Percentiles rank a stretch among this genome's conserved stretches.
phyloP scores from a whole-genome alignment of 2,113 vertebrate genomes.

The Takifugu bimaculatus region DNA sequence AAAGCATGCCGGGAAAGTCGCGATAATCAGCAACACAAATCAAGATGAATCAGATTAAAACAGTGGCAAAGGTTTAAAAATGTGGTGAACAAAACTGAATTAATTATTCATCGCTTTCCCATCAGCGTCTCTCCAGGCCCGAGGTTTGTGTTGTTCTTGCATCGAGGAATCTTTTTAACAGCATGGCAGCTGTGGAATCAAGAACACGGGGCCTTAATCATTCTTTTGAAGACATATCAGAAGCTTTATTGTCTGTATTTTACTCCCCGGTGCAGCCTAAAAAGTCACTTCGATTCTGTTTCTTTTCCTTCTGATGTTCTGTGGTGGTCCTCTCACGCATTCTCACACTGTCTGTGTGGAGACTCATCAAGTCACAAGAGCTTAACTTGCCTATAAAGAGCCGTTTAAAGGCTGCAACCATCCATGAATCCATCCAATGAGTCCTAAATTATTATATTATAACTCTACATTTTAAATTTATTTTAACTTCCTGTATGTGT shows the following conservation, averaged over 20 bases:
- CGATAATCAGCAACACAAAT: constrained; percentile 24
- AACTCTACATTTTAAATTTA: no score
- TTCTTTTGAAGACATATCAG: constrained; percentile 1
- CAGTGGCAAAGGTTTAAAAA: constrained; percentile 33
- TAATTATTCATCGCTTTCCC: constrained; percentile 53
- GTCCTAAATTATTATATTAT: no score
- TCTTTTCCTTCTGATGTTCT: background rate
- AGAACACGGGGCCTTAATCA: background rate
- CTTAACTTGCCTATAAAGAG: no score
- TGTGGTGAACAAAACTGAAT: constrained; percentile 26
- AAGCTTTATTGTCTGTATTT: constrained; percentile 4
- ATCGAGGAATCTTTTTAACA: constrained; percentile 38
- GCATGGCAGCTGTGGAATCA: constrained; percentile 17
- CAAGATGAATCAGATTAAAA: constrained; percentile 29
- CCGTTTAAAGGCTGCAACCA: no score
- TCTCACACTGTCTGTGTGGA: background rate
- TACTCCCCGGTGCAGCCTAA: constrained; percentile 5
- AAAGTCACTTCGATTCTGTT: background rate
- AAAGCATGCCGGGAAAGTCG: constrained; percentile 7
- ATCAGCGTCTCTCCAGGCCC: constrained; percentile 41
- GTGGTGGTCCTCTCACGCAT: constrained; percentile 4
- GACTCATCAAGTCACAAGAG: no score
- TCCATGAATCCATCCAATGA: no score
- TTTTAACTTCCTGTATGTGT: no score
- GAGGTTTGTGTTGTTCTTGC: constrained; percentile 37